Evolutionary conservation across 2,797 vertebrate species (phyloP).

Genomic region (Buceros bicornis): DNA sequence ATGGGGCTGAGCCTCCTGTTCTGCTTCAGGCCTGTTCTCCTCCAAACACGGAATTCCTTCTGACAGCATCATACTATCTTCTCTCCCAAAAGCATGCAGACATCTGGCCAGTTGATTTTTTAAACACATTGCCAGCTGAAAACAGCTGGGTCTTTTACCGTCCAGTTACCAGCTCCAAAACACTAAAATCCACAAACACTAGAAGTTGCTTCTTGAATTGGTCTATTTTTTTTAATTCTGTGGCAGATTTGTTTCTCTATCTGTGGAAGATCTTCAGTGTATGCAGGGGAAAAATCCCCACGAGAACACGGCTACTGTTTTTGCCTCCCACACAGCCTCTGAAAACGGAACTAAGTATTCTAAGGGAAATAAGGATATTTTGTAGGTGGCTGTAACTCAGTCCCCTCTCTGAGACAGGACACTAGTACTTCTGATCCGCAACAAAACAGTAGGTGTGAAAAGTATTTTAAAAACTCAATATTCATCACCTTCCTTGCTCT

Average conservation of each 20-base stretch:
- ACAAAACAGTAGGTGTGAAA: neutral
- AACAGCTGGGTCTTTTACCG: neutral
- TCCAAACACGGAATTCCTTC: neutral
- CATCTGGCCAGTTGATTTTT: neutral
- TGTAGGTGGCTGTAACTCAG: neutral
- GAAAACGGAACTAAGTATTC: neutral
- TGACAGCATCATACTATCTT: neutral
- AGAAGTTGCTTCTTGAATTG: neutral
- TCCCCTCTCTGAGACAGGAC: neutral
- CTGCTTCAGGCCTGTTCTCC: neutral
- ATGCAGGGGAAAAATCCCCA: neutral
- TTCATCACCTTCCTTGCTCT: neutral
- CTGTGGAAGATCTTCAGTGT: neutral
- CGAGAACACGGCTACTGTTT: neutral
- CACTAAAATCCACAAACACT: neutral
- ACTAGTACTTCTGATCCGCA: neutral
- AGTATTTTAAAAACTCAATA: neutral
- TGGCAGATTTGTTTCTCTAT: neutral
- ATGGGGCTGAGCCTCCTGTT: neutral
- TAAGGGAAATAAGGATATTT: neutral
- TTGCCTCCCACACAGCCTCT: neutral
- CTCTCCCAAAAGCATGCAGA: neutral
- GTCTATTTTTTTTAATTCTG: neutral
- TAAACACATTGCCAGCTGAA: neutral
- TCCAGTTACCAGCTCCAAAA: neutral